Percentiles rank a stretch among this genome's conserved stretches.
These are phyloP conservation scores for Cebidichthys violaceus DNA, from an alignment of 2,113 vertebrate species.

Conservation along the genomic window DNA sequence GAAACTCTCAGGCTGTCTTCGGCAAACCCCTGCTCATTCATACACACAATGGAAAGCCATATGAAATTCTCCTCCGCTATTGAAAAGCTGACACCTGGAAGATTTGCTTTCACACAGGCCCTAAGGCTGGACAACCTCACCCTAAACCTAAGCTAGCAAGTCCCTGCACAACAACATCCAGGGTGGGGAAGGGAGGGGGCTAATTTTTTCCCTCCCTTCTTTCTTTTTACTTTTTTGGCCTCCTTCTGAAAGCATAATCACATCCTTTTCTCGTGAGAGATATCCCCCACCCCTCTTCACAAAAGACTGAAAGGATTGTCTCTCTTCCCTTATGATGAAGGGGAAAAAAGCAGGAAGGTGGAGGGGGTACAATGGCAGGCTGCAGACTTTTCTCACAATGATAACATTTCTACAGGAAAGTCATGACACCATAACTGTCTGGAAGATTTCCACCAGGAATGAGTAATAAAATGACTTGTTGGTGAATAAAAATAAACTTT, in stretches of 20 bases:
- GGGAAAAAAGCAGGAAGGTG: slow-evolving; percentile 31
- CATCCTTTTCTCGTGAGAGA: slow-evolving; percentile 77
- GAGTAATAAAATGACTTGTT: background rate
- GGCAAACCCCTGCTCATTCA: slow-evolving; percentile 72
- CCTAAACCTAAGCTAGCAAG: slow-evolving; percentile 73
- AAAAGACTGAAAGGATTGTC: slow-evolving; percentile 74
- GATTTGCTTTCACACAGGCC: slow-evolving; percentile 81
- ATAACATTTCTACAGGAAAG: slow-evolving; percentile 76
- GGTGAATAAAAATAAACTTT: slow-evolving; percentile 8
- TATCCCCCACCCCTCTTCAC: slow-evolving; percentile 66
- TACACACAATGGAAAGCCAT: slow-evolving; percentile 66
- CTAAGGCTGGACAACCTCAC: slow-evolving; percentile 77
- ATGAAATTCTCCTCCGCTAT: slow-evolving; percentile 73
- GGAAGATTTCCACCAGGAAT: slow-evolving; percentile 7
- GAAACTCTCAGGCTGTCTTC: slow-evolving; percentile 68
- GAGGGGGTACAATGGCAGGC: slow-evolving; percentile 15
- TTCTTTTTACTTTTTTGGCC: slow-evolving; percentile 48
- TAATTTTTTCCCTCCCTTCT: slow-evolving; percentile 5
- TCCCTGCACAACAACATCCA: slow-evolving; percentile 76
- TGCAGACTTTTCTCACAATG: slow-evolving; percentile 79
- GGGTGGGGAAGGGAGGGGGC: slow-evolving; percentile 37
- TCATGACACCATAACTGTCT: slow-evolving; percentile 28
- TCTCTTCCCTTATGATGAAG: slow-evolving; percentile 66
- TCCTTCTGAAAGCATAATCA: slow-evolving; percentile 76
- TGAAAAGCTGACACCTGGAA: slow-evolving; percentile 80